A percentile compares a stretch with the other conserved stretches of the same genome.
These are phyloP conservation scores for Hypomecis punctinalis DNA, from an alignment of 2,888 invertebrate genomes.

Conservation along the genomic window DNA sequence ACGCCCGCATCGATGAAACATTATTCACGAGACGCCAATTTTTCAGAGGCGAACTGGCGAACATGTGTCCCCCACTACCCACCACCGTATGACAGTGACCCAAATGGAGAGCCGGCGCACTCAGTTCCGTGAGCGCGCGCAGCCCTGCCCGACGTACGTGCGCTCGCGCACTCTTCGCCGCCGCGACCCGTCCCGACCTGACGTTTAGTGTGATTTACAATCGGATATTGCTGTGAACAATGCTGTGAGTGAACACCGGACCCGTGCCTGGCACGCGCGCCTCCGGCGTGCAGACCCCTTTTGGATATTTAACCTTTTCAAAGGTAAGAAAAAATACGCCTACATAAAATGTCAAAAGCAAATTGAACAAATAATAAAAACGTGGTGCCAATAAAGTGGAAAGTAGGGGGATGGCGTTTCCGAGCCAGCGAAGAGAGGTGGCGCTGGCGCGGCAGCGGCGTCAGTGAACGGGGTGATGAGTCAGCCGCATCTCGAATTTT, in stretches of 20 bases:
- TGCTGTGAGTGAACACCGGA: constrained; percentile 71
- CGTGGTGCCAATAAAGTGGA: constrained; percentile 46
- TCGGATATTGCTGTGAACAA: constrained; percentile 76
- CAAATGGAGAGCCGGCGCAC: constrained; percentile 82
- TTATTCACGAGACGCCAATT: constrained; percentile 79
- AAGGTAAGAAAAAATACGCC: constrained; percentile 68
- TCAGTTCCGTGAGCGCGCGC: constrained; percentile 81
- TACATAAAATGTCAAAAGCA: constrained; percentile 46
- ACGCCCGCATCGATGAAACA: constrained; percentile 78
- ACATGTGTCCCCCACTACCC: constrained; percentile 78
- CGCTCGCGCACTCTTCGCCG: constrained; percentile 45
- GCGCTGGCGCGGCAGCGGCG: constrained; percentile 44
- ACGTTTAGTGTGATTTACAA: constrained; percentile 73
- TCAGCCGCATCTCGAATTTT: constrained; percentile 82
- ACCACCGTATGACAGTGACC: constrained; percentile 83
- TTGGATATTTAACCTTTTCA: constrained; percentile 61
- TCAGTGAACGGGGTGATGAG: constrained; percentile 69
- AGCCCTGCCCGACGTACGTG: constrained; percentile 57
- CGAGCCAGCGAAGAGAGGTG: constrained; percentile 45
- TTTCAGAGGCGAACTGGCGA: constrained; percentile 78
- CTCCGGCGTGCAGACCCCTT: constrained; percentile 48
- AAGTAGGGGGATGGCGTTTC: constrained; percentile 51
- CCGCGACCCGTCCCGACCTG: constrained; percentile 58
- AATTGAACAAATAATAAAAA: constrained; percentile 33
- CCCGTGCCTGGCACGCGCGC: constrained; percentile 53